Base-by-base conservation (phyloP, 2,113 vertebrate species). In the Theropithecus gelada region DNA sequence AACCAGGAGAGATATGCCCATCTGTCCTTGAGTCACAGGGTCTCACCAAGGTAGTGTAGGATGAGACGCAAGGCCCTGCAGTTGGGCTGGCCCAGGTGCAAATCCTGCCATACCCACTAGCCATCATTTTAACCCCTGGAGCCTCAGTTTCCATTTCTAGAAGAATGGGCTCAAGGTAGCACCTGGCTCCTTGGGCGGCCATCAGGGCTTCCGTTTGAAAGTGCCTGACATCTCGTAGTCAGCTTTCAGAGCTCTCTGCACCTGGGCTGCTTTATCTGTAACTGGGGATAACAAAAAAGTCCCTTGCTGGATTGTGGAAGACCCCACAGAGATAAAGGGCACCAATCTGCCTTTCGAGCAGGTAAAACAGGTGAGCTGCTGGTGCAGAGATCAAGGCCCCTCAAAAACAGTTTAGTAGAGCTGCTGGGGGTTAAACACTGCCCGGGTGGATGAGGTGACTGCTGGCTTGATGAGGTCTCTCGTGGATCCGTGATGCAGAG, bases 41-140 rank as follows among this genome's bases (percentile, higher is more conserved):
- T 43, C 80, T 40, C 70, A 23, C 80, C 13, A 8, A 10, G 55
- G 45, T 25, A 18, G 23, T 6, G 9, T 1, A 23, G 40, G 27
- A 6, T 57, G 87, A 64, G 76, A 87, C 3, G 0, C 5, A 9
- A 52, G 12, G 61, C 30, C 40, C 20, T 40, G 40, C 1, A 0
- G 6, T 0, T 6, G 23, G 30, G 23, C 23, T 4, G 5, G 27
- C 23, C 4, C 0, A 8, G 38, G 13, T 66, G 30, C 50, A 14
- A n/a, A 48, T 83, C 87, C 55, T n/a, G 43, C 57, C 50, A 3
- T 40, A 17, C 9, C 52, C 17, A 3, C 32, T 48, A 23, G 32
- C 50, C 78, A 16, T 14, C 70, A 13, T 20, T 3, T 4, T 4
- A 2, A 18, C 35, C 55, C 48, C 12, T 18, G 7, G 43, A n/a